phyloP scores from a whole-genome alignment of 2,888 invertebrate genomes.

The Coelogynopora nodosa region DNA sequence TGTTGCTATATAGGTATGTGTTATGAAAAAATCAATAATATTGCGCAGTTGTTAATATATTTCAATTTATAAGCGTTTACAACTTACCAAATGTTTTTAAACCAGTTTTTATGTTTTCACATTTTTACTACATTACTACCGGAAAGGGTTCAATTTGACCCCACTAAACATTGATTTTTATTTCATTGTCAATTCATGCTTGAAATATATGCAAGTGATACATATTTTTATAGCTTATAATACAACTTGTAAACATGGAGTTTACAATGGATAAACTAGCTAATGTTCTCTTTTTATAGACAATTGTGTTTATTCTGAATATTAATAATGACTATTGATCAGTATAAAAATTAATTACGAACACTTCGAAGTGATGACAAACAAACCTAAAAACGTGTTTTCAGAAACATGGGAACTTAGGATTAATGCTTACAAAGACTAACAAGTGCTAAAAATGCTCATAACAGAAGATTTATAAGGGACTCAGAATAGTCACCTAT shows the following conservation, averaged over 20 bases:
- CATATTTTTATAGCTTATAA: constrained; percentile 23
- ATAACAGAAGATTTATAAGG: no score
- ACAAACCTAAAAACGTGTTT: no score
- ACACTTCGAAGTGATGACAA: no score
- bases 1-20: not conserved
- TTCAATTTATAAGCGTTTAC: not conserved
- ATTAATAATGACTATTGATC: no score
- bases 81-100: not conserved
- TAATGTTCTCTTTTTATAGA: no score
- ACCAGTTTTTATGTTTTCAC: constrained; percentile 12
- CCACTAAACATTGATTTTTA: not conserved
- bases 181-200: not conserved
- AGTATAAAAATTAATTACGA: no score
- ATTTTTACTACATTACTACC: constrained; percentile 16
- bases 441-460: no score
- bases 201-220: constrained; percentile 13
- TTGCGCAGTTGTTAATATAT: not conserved
- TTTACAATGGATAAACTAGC: no score
- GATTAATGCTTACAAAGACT: no score
- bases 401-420: no score
- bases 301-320: no score
- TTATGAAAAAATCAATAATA: not conserved
- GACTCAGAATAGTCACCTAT: no score
- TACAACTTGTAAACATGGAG: constrained; percentile 1
- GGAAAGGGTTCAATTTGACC: constrained; percentile 27